Base-by-base conservation (phyloP, 1,140 invertebrate genomes). In the Akabosia matsudoensis region DNA sequence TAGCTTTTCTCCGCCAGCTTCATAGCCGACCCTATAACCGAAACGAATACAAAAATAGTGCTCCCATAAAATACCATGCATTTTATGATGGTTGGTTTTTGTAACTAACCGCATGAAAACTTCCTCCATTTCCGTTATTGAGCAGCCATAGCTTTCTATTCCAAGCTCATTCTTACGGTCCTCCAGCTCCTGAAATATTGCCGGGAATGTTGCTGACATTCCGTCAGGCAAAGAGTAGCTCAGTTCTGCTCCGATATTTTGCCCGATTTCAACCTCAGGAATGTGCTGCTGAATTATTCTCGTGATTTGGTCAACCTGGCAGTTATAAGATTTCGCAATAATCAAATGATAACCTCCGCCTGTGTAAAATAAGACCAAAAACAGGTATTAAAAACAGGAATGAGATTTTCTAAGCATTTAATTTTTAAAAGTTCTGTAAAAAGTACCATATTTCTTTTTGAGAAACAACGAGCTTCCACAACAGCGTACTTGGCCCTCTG, bases 261-360 rank as follows among this genome's bases (percentile, higher is more conserved):
- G 86, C 30, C 87, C 83, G 33, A 88, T 76, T 37, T 83, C 81
- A 1, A 86, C 85, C 52, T 84, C 83, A 1, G 84, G 85, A 26
- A 88, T 82, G 81, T 82, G 84, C 74, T 83, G 82, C 75, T 83
- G 76, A 10, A 88, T 79, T 67, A 87, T 83, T 14, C 84, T 79
- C 3, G 83, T 85, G 30, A 88, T 82, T 16, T 80, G 72, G 1
- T 78, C 33, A 0, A 86, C 84, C 78, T 88, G 81, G 83, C 87
- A 88, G n/a, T 79, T 54, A 10, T 73, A 76, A 37, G 84, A 76
- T 74, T 85, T 86, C 4, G 85, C 83, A 77, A 86, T 83, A 22
- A 84, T 85, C 70, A 88, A 82, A 71, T 85, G 84, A 80, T 89
- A 89, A n/a, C 89, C 88, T 79, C 86, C 87, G 74, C 88, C 88